phyloP scores from a whole-genome alignment of 2,888 invertebrate genomes.

The Loripinus fragilis region DNA sequence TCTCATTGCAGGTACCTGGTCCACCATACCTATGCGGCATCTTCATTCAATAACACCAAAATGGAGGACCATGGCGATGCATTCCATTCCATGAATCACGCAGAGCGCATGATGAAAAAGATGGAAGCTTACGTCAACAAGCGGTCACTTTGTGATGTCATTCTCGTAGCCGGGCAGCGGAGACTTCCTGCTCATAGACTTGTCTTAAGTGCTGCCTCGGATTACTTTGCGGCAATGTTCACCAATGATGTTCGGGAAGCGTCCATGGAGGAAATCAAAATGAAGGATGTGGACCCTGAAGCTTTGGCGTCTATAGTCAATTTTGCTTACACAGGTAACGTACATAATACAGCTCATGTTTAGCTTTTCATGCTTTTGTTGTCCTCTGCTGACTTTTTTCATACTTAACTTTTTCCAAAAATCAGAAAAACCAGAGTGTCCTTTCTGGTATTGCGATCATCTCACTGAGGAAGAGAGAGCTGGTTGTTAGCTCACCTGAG shows the following conservation, averaged over 20 bases:
- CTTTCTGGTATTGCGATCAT: too few relatives aligned
- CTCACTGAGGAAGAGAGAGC: too few relatives aligned
- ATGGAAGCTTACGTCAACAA: conserved; percentile 93
- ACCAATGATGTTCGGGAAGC: conserved; percentile 94
- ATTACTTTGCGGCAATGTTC: conserved; percentile 98
- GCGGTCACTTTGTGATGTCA: conserved; percentile 94
- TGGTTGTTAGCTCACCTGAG: too few relatives aligned
- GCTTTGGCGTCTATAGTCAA: conserved; percentile 93
- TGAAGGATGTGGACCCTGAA: conserved; percentile 93
- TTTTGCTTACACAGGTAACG: conserved; percentile 94
- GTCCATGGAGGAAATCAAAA: conserved; percentile 91
- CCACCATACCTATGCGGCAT: conserved; percentile 77
- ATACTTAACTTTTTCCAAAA: too few relatives aligned
- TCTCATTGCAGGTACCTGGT: conserved; percentile 75
- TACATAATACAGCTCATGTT: too few relatives aligned
- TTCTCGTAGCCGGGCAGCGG: conserved; percentile 89
- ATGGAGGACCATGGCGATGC: conserved; percentile 79
- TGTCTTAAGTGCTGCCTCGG: conserved; percentile 95
- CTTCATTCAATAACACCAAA: conserved; percentile 61
- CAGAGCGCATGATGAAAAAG: conserved; percentile 91
- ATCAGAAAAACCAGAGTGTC: too few relatives aligned
- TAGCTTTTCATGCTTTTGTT: too few relatives aligned
- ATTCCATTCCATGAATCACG: conserved; percentile 86
- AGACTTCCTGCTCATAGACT: conserved; percentile 93
- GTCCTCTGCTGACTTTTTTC: too few relatives aligned